These are phyloP conservation scores for Tipula unca DNA, from an alignment of 2,888 invertebrate genomes.

Conservation along the genomic window DNA sequence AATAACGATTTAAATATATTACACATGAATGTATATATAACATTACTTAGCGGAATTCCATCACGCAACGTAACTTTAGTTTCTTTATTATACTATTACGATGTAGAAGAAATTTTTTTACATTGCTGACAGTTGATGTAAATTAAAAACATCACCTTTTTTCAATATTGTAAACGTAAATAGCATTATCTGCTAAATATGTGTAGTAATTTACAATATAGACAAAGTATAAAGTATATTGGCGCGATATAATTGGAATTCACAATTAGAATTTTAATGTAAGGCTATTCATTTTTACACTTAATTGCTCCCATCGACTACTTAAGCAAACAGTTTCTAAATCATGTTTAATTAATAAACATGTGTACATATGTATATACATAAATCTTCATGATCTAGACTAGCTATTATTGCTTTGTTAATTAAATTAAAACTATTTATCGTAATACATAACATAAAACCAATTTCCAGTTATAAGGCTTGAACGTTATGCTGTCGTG, in stretches of 20 bases:
- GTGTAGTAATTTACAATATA: neutral
- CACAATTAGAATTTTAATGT: neutral
- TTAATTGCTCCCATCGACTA: neutral
- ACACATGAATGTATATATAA: neutral
- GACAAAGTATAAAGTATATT: neutral
- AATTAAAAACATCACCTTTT: neutral
- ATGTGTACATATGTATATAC: neutral
- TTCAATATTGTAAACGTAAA: neutral
- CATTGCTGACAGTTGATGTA: neutral
- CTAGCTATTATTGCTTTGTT: neutral
- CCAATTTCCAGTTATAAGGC: neutral
- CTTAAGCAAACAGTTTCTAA: neutral
- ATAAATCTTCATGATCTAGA: neutral
- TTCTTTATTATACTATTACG: neutral
- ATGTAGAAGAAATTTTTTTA: neutral
- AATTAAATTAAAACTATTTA: neutral
- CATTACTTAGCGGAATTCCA: neutral
- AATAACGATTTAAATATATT: neutral
- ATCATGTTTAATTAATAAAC: neutral
- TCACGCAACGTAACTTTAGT: neutral
- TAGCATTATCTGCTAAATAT: neutral
- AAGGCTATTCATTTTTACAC: neutral
- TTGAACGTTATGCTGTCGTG: neutral
- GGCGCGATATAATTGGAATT: neutral
- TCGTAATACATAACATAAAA: neutral